phyloP scores from a whole-genome alignment of 2,113 vertebrate species.

The Caracal caracal region DNA sequence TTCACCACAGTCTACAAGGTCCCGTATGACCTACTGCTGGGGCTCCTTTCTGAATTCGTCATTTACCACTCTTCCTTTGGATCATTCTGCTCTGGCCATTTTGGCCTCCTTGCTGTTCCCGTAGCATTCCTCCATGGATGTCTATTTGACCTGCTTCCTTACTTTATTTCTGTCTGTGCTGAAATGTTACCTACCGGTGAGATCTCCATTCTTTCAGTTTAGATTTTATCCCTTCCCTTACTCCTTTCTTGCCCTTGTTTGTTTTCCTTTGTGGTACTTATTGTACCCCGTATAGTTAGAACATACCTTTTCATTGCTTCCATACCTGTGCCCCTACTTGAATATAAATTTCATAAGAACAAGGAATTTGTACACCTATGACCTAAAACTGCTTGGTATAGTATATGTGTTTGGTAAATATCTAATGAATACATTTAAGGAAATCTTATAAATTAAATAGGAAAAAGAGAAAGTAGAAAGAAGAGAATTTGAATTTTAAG shows the following conservation, averaged over 20 bases:
- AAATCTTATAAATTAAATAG: background rate
- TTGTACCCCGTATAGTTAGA: background rate
- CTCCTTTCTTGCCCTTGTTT: background rate
- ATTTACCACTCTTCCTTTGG: background rate
- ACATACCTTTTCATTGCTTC: background rate
- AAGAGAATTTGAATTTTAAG: slow-evolving; percentile 20
- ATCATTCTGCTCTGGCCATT: background rate
- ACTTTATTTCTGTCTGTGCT: background rate
- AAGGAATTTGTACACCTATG: background rate
- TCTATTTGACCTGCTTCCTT: background rate
- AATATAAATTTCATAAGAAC: background rate
- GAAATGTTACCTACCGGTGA: background rate
- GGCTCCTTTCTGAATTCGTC: background rate
- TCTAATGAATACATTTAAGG: background rate
- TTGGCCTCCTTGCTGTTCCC: background rate
- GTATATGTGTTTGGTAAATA: background rate
- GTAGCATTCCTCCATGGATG: no score
- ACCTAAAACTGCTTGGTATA: background rate
- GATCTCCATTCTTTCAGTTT: background rate
- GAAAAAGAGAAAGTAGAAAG: background rate
- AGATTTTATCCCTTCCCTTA: background rate
- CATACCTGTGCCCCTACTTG: background rate
- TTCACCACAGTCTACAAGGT: no score
- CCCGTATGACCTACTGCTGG: background rate
- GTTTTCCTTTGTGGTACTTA: background rate